A percentile compares a stretch with the other conserved stretches of the same genome.
These are phyloP conservation scores for Sphaerodactylus townsendi DNA, from an alignment of 2,113 vertebrate species.

Conservation along the genomic window DNA sequence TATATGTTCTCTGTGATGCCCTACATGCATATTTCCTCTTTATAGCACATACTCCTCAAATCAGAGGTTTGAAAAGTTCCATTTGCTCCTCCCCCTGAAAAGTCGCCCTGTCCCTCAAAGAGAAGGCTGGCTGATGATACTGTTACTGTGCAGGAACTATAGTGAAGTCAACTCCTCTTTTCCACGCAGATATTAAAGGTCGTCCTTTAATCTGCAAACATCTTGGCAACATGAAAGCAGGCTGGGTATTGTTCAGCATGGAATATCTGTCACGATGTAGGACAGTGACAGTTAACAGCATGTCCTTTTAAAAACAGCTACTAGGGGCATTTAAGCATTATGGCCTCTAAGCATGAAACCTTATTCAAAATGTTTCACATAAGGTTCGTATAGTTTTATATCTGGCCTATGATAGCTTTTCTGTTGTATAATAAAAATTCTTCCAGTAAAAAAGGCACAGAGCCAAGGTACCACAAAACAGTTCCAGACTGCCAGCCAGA, in stretches of 20 bases:
- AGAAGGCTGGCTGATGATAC: neutral
- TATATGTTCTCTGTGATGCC: neutral
- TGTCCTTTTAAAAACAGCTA: neutral
- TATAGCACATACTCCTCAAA: neutral
- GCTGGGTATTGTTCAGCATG: neutral
- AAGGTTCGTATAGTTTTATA: neutral
- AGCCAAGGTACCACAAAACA: accelerated
- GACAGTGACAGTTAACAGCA: neutral
- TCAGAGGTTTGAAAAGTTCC: neutral
- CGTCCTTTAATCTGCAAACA: no score
- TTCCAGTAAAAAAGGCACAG: neutral
- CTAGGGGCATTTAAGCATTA: neutral
- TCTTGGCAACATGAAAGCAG: neutral
- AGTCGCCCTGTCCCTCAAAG: neutral
- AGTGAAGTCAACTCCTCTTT: neutral
- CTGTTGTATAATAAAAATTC: neutral
- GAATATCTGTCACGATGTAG: neutral
- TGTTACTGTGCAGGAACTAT: neutral
- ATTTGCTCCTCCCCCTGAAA: neutral
- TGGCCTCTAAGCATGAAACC: neutral
- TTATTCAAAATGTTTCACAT: neutral
- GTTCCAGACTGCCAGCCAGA: neutral
- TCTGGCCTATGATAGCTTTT: neutral
- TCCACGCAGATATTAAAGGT: neutral
- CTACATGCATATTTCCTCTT: neutral